Percentiles rank a stretch among this genome's conserved stretches.
These are phyloP conservation scores for Zygaena filipendulae DNA, from an alignment of 2,888 invertebrate species.

Conservation along the genomic window DNA sequence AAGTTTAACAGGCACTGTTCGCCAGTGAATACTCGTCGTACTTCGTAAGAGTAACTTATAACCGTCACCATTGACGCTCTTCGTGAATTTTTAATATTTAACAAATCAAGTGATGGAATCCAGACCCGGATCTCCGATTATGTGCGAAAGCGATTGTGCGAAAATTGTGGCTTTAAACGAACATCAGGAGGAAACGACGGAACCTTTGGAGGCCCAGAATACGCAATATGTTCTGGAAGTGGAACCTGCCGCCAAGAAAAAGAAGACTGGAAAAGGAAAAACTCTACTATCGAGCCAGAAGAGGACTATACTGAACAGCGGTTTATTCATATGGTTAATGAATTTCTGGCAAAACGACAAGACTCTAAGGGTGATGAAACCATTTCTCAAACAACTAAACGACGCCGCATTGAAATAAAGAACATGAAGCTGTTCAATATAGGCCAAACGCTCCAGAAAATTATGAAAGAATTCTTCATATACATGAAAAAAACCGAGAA, in stretches of 20 bases:
- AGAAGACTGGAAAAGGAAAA: constrained; percentile 2
- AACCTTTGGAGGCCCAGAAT: too few relatives aligned
- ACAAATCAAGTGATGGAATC: too few relatives aligned
- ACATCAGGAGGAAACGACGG: too few relatives aligned
- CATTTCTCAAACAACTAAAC: constrained; percentile 1
- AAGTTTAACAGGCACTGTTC: too few relatives aligned
- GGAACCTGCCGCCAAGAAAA: constrained; percentile 3
- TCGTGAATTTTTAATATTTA: too few relatives aligned
- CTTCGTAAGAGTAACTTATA: too few relatives aligned
- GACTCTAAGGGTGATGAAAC: constrained; percentile 5
- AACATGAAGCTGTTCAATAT: constrained; percentile 2
- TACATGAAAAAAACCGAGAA: background rate
- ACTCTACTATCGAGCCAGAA: background rate
- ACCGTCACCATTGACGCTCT: too few relatives aligned
- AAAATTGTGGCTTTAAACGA: too few relatives aligned
- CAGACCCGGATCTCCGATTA: too few relatives aligned
- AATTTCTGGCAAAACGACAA: constrained; percentile 10
- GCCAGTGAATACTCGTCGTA: too few relatives aligned
- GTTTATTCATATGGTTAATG: constrained; percentile 8
- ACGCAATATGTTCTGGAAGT: constrained; percentile 5
- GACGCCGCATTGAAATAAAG: background rate
- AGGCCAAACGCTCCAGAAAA: constrained; percentile 2
- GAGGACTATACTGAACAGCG: background rate
- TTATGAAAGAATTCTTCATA: constrained; percentile 5
- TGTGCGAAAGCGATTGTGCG: too few relatives aligned